These are phyloP conservation scores for Yponomeuta sedellus DNA, from an alignment of 2,888 invertebrate species.

Conservation along the genomic window DNA sequence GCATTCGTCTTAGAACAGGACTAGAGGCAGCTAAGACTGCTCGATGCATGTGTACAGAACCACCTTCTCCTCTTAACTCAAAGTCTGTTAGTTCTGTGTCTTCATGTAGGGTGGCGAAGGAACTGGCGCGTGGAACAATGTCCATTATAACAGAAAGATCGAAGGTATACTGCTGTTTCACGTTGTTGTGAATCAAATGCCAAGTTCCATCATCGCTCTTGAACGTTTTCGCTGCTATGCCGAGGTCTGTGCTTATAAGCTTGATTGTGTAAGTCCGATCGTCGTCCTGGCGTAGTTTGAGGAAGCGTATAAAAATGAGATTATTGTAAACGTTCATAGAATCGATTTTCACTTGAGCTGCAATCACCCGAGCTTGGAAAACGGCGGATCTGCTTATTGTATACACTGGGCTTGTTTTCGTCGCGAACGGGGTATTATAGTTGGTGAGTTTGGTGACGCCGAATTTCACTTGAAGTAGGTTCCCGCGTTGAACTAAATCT, in stretches of 20 bases:
- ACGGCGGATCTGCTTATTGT: conserved; percentile 32
- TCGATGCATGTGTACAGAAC: conserved; percentile 40
- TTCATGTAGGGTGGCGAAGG: conserved; percentile 34
- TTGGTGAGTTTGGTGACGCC: conserved; percentile 34
- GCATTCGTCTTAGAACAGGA: conserved; percentile 41
- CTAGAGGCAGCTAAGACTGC: conserved; percentile 43
- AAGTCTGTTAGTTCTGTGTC: conserved; percentile 48
- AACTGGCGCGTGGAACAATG: conserved; percentile 29
- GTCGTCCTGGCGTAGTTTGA: conserved; percentile 30
- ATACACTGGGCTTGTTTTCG: conserved; percentile 33
- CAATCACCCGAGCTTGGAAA: conserved; percentile 35
- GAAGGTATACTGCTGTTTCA: conserved; percentile 34
- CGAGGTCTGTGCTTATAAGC: conserved; percentile 33
- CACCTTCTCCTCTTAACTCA: conserved; percentile 40
- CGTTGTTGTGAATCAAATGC: conserved; percentile 38
- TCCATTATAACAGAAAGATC: conserved; percentile 34
- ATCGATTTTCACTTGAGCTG: conserved; percentile 33
- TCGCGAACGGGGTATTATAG: conserved; percentile 33
- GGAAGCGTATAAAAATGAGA: conserved; percentile 35
- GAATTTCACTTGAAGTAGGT: conserved; percentile 32
- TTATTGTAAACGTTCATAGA: conserved; percentile 36
- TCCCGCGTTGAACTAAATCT: conserved; percentile 33
- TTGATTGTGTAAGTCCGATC: conserved; percentile 34
- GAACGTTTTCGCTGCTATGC: conserved; percentile 31
- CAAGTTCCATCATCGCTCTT: conserved; percentile 40